Conservation (phyloP, 2,797 vertebrate species). For the Telmatherina bonti region DNA sequence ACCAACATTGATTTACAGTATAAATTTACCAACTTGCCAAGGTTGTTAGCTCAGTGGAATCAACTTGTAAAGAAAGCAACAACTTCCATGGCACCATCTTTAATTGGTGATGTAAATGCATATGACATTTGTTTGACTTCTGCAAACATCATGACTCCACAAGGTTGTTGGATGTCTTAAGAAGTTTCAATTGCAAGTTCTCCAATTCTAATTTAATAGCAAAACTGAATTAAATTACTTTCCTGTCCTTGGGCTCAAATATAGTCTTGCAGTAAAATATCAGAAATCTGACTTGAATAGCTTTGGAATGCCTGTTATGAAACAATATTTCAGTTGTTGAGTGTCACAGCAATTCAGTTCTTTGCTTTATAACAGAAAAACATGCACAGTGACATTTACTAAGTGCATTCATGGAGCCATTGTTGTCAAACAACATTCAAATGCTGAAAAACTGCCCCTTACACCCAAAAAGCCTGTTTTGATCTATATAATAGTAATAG, state of each 20-base stretch:
- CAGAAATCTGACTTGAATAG: slow-evolving; percentile 4
- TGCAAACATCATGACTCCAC: slow-evolving; percentile 33
- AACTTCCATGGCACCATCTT: slow-evolving; percentile 55
- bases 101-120: slow-evolving; percentile 58
- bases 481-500: no score
- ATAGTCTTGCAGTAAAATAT: slow-evolving; percentile 26
- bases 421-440: no score
- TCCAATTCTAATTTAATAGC: slow-evolving; percentile 43
- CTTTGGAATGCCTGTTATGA: slow-evolving; percentile 3
- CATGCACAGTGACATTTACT: no score
- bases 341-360: no score
- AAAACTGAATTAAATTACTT: slow-evolving; percentile 50
- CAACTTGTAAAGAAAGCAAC: slow-evolving; percentile 59
- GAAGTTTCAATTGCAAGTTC: slow-evolving; percentile 50
- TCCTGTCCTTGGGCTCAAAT: slow-evolving; percentile 59
- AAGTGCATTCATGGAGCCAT: no score
- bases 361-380: background rate
- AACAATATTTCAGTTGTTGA: slow-evolving; percentile 16
- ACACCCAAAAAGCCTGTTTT: no score
- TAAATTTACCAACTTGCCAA: slow-evolving; percentile 72
- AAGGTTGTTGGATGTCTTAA: slow-evolving; percentile 65
- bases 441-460: no score
- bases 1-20: slow-evolving; percentile 64
- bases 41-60: slow-evolving; percentile 70
- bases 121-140: slow-evolving; percentile 65